Conservation (phyloP, 2,888 invertebrate species). For the Serrognathus titanus region DNA sequence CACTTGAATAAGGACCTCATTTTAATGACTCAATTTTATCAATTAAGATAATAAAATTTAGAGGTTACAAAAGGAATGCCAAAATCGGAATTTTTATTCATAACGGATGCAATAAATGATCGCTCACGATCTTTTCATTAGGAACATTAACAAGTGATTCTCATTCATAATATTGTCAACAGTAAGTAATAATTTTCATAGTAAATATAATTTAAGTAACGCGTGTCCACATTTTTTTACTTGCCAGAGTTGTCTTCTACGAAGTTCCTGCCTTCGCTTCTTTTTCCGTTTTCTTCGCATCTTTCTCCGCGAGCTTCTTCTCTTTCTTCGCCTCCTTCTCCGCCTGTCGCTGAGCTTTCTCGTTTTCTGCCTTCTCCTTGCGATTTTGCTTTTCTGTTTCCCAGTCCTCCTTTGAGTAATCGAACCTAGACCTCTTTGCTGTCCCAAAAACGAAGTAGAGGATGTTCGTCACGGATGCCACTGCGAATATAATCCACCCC, state of each 20-base stretch:
- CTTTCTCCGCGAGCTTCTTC: background rate
- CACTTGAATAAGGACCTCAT: too few relatives aligned
- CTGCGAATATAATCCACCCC: constrained; percentile 74
- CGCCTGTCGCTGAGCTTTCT: constrained; percentile 1
- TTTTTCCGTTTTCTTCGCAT: background rate
- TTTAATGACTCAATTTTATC: too few relatives aligned
- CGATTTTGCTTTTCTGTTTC: background rate
- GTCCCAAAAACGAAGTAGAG: constrained; percentile 69
- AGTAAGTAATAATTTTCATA: too few relatives aligned
- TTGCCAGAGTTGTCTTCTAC: background rate
- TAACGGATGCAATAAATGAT: too few relatives aligned
- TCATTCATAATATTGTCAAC: too few relatives aligned
- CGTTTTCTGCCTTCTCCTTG: constrained; percentile 7
- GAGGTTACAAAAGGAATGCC: too few relatives aligned
- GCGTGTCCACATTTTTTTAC: too few relatives aligned
- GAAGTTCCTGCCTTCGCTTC: background rate
- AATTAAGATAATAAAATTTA: too few relatives aligned
- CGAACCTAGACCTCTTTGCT: constrained; percentile 52
- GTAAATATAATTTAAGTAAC: too few relatives aligned
- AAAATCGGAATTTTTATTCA: too few relatives aligned
- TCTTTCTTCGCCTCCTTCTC: background rate
- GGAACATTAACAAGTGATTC: too few relatives aligned
- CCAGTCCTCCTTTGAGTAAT: constrained; percentile 11
- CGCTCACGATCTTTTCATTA: too few relatives aligned
- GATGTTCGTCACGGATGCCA: constrained; percentile 65